Conservation (phyloP, 2,113 vertebrate genomes). For the Festucalex cinctus region DNA sequence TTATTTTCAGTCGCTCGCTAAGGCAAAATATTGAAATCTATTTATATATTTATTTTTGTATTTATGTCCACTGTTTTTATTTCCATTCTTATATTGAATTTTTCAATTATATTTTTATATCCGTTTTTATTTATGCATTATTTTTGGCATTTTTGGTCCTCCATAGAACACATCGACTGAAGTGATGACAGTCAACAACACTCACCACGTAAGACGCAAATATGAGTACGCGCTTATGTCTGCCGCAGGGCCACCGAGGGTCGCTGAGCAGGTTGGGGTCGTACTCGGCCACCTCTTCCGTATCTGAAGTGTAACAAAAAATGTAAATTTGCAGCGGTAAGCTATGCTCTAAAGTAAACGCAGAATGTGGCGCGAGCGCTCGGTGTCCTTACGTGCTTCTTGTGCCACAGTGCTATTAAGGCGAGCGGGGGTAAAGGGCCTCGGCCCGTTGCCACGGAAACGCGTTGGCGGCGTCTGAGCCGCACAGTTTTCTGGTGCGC, state of each 20-base stretch:
- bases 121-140: too few species aligned
- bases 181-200: neutral
- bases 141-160: too few species aligned
- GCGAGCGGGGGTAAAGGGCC: constrained; percentile 73
- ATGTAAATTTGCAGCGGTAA: too few species aligned
- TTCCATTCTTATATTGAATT: too few species aligned
- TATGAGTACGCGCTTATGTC: constrained; percentile 95
- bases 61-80: too few species aligned
- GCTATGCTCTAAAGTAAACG: too few species aligned
- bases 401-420: constrained; percentile 64
- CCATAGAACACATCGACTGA: too few species aligned
- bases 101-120: too few species aligned
- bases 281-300: constrained; percentile 81
- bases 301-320: too few species aligned
- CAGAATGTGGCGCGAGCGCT: neutral
- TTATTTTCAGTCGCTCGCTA: too few species aligned
- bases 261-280: constrained; percentile 93
- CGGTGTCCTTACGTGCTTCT: constrained; percentile 75
- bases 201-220: constrained; percentile 96
- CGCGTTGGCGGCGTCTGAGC: constrained; percentile 65
- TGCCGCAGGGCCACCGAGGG: constrained; percentile 95
- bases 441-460: constrained; percentile 70
- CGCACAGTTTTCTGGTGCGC: constrained; percentile 53
- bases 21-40: too few species aligned
- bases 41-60: too few species aligned